Evolutionary conservation across 2,113 vertebrate genomes (phyloP), one percentile per base, ranked within the genome.

Genomic region (Gasterosteus nipponicus): DNA sequence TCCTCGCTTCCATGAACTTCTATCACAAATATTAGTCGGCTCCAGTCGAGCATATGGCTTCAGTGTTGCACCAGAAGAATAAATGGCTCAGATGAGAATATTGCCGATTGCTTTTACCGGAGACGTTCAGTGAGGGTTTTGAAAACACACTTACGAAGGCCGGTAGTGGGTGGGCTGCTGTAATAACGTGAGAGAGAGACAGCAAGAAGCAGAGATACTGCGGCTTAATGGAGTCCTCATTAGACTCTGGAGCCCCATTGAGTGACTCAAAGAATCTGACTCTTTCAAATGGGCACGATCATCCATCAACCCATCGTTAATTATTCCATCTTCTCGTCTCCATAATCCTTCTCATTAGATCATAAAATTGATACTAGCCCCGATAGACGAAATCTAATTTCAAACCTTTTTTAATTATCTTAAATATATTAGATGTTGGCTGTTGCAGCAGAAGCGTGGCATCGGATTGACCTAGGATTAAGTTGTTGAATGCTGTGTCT

Each of bases 141-240:
- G 73, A 82, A 84, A 62, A 56, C 62, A 62, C 22, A 22, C 56
- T 68, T 80, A 62, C 15, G 3, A 61, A 84, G 65, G 65, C 16
- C 59, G 26, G 3, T 56, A 15, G 47, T 75, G 81, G 63, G 88
- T 61, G 62, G 42, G 44, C 35, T 35, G 38, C 69, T 35, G 64
- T 63, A 72, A 78, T 56, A 26, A 26, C 1, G 22, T 26, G 22
- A 68, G 47, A 69, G 35, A 53, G 64, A 78, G 31, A 85, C 15
- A n/a, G 63, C 49, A 73, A 73, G 61, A 62, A n/a, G 16, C 41
- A 78, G 12, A 51, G 68, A 73, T 69, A 56, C 51, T 0, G 71
- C n/a, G 53, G 19, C 82, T 86, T 91, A 91, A 90, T 89, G 84
- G 77, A 77, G 70, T 68, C 41, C 33, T 69, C 51, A 86, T 74